phyloP scores from a whole-genome alignment of 1,140 invertebrate species.

The Bombus polaris region DNA sequence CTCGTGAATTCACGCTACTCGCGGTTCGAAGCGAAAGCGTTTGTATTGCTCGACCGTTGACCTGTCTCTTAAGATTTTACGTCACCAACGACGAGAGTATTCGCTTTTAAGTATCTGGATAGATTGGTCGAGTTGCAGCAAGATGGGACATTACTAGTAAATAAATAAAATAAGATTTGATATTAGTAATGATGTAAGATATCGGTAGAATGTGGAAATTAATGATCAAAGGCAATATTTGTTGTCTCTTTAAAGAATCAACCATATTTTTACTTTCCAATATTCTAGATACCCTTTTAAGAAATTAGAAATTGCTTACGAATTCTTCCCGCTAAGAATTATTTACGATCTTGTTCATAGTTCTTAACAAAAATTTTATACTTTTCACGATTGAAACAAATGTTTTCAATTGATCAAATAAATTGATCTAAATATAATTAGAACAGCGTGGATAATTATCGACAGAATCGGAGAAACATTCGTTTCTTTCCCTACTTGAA shows the following conservation, averaged over 20 bases:
- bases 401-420: background rate
- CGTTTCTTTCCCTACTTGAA: background rate
- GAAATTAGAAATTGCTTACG: background rate
- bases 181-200: too few relatives aligned
- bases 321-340: background rate
- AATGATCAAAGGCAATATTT: too few relatives aligned
- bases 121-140: background rate
- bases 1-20: constrained; percentile 19
- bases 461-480: background rate
- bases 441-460: background rate
- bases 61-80: constrained; percentile 9
- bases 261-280: too few relatives aligned
- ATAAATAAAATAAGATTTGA: too few relatives aligned
- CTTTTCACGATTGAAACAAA: background rate
- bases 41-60: background rate
- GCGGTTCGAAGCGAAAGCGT: background rate
- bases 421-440: background rate
- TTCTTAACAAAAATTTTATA: background rate
- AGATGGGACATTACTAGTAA: too few relatives aligned
- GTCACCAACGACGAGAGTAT: background rate
- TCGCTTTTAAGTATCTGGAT: background rate
- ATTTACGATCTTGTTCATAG: too few relatives aligned
- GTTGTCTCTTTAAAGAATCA: too few relatives aligned
- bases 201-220: too few relatives aligned
- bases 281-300: background rate